Conservation (phyloP, 2,113 vertebrate genomes). For the Hydrolagus affinis region DNA sequence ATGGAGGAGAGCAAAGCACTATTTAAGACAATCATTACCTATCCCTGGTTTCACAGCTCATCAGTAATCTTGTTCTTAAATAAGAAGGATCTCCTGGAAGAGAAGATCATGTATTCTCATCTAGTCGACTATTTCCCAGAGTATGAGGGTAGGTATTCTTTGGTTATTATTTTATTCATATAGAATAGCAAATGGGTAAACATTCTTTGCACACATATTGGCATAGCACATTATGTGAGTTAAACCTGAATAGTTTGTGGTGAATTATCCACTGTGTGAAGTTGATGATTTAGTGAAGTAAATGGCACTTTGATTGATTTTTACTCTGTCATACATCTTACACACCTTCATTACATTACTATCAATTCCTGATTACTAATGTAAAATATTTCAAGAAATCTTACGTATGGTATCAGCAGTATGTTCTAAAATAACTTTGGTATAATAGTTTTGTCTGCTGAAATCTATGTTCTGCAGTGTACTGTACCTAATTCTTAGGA, state of each 20-base stretch:
- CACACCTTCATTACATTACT: background rate
- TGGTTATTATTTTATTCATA: background rate
- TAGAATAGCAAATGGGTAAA: background rate
- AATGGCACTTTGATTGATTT: background rate
- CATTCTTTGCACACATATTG: background rate
- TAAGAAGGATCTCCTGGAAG: slow-evolving; percentile 73
- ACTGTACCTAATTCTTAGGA: no score
- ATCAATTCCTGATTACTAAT: background rate
- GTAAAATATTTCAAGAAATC: no score
- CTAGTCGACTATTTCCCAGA: slow-evolving; percentile 69
- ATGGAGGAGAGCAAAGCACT: slow-evolving; percentile 76
- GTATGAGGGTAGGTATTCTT: slow-evolving; percentile 56
- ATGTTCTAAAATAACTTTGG: no score
- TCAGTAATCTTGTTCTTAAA: slow-evolving; percentile 82
- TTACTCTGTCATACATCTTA: background rate
- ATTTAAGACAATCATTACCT: slow-evolving; percentile 71
- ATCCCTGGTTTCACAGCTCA: slow-evolving; percentile 67
- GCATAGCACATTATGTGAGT: background rate
- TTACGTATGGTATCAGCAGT: no score
- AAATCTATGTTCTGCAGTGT: no score
- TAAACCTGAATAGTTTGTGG: background rate
- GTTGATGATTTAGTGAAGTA: background rate
- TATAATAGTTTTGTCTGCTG: no score
- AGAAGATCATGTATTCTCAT: slow-evolving; percentile 73
- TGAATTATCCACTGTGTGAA: background rate